Percentiles rank a stretch among this genome's conserved stretches.
Conservation (phyloP, 2,888 invertebrate species). For the Blomia tropicalis region DNA sequence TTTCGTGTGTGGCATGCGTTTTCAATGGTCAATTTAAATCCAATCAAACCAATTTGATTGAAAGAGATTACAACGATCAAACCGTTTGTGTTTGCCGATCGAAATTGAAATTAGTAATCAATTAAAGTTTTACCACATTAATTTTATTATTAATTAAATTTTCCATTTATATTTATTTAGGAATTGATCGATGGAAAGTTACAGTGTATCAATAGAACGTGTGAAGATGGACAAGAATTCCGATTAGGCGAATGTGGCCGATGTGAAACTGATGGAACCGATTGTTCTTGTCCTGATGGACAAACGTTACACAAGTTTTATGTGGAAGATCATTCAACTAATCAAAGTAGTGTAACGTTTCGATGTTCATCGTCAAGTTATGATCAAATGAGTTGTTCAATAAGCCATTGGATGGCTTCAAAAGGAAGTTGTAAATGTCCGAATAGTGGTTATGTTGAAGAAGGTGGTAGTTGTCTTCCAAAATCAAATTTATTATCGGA, state of each 20-base stretch:
- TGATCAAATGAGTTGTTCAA: background rate
- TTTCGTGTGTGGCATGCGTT: background rate
- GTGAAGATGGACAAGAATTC: background rate
- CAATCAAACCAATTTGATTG: background rate
- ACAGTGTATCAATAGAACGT: background rate
- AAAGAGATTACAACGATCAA: background rate
- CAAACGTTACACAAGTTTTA: background rate
- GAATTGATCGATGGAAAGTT: background rate
- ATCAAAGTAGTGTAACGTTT: background rate
- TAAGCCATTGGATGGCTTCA: background rate
- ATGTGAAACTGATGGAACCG: background rate
- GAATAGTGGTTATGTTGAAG: background rate
- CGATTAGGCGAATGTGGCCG: background rate
- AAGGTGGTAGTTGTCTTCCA: conserved; percentile 3
- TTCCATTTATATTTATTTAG: background rate
- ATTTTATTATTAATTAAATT: background rate
- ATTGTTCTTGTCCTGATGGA: background rate
- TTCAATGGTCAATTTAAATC: no score
- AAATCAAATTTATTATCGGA: background rate
- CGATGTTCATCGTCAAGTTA: background rate
- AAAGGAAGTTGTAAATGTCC: background rate
- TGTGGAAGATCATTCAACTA: background rate
- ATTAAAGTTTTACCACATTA: background rate
- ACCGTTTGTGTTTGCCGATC: background rate
- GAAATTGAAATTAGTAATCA: background rate